Conservation (phyloP, 2,888 invertebrate genomes). For the Uloborus plumipes region DNA sequence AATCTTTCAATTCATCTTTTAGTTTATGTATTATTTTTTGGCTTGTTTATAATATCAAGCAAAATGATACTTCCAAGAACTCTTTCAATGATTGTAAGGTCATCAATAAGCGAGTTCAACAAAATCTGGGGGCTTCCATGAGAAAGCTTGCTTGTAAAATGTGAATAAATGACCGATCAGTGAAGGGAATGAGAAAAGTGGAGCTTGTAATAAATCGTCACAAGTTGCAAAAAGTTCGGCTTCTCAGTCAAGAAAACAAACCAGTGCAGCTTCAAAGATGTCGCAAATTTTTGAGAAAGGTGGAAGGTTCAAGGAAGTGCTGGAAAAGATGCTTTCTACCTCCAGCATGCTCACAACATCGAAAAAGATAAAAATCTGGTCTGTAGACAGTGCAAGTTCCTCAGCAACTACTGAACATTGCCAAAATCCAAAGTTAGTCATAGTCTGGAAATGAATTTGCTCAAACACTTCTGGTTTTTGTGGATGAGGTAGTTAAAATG, state of each 20-base stretch:
- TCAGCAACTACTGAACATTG: not conserved
- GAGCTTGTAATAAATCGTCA: not conserved
- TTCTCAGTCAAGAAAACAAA: constrained; percentile 2
- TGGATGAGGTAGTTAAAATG: not conserved
- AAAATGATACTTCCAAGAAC: constrained; percentile 1
- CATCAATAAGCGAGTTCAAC: constrained; percentile 18
- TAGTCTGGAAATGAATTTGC: not conserved
- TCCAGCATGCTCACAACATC: too few relatives aligned
- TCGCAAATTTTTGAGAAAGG: not conserved
- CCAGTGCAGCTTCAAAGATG: not conserved
- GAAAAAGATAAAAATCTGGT: constrained; percentile 4
- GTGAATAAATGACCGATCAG: not conserved
- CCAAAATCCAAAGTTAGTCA: constrained; percentile 16
- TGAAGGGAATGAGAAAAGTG: not conserved
- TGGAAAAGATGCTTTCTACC: constrained; percentile 2
- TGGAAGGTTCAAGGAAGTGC: not conserved
- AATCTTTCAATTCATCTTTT: not conserved
- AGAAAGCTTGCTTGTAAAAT: constrained; percentile 13
- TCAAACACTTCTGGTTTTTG: not conserved
- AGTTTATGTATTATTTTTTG: constrained; percentile 1
- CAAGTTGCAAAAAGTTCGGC: not conserved
- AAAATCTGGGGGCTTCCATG: constrained; percentile 1
- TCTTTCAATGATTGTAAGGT: not conserved
- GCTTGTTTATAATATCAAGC: not conserved
- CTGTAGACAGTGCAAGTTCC: not conserved